Evolutionary conservation across 2,797 vertebrate genomes (phyloP), one percentile per base, ranked within the genome.

Genomic region (Phalloptychus januarius): DNA sequence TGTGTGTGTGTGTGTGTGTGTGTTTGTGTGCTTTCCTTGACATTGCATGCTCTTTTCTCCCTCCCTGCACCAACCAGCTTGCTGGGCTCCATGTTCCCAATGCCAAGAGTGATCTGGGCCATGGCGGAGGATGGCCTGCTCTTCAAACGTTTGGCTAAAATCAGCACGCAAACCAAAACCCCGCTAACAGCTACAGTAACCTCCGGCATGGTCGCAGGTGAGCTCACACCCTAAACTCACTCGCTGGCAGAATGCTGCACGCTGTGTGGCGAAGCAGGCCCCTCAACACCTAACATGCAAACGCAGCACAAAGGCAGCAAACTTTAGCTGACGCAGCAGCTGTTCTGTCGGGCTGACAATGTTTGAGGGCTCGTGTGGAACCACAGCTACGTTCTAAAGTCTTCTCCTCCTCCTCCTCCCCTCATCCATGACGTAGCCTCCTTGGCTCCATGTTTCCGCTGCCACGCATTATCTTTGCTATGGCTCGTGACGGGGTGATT

Each of bases 41-140:
- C 84, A 90, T 79, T 75, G 80, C 85, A 83, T 87, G 83, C 5
- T 81, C 42, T 88, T 71, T 40, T 90, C 72, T 83, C 75, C 83
- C 72, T 87, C 81, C 74, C 83, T 58, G 0, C 61, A n/a, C 56
- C 28, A 13, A 54, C 74, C 85, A 99, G 98, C 90, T 93, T 99
- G 76, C 95, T 99, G 79, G 98, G 98, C 54, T 96, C 97, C 89
- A 99, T 99, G 97, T 99, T 99, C 88, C 98, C 98, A 0, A 99
- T 98, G 97, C 97, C 98, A 79, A 95, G 98, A 83, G 96, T 99
- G 69, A 98, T 99, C 92, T 99, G 97, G 88, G 98, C 98, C 79
- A 99, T 99, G 98, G 98, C 98, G 83, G 96, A 98, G 88, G 98
- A 99, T 16, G 98, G 98, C 2, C 95, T 99, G 82, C 97, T 99